A percentile compares a stretch with the other conserved stretches of the same genome.
Conservation (phyloP, 2,113 vertebrate genomes). For the Anhinga anhinga region DNA sequence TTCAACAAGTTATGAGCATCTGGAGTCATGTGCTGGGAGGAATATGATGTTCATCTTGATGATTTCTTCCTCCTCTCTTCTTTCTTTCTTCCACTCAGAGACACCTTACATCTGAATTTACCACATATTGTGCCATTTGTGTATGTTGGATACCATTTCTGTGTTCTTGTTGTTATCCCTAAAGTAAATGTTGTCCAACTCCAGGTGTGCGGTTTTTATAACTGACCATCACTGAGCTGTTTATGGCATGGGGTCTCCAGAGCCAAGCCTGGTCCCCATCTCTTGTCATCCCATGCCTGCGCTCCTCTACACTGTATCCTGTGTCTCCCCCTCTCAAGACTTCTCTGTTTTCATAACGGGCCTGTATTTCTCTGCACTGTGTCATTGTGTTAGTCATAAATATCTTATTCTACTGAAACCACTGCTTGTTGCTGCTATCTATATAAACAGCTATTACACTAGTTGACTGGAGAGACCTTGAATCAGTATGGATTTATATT, state of each 20-base stretch:
- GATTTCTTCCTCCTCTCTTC: background rate
- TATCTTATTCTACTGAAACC: background rate
- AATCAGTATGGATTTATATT: background rate
- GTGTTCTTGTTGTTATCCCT: background rate
- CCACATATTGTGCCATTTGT: rapidly evolving
- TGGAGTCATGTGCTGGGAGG: background rate
- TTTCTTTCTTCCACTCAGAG: background rate
- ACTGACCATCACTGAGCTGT: background rate
- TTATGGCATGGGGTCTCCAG: background rate
- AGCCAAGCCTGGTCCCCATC: background rate
- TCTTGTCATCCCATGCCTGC: background rate
- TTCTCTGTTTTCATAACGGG: background rate
- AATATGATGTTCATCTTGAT: background rate
- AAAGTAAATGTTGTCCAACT: background rate
- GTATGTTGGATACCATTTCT: background rate
- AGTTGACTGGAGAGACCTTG: background rate
- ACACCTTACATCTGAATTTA: background rate
- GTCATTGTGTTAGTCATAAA: background rate
- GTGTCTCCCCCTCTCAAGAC: background rate
- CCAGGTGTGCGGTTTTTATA: background rate
- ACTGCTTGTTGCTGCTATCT: background rate
- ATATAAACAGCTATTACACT: background rate
- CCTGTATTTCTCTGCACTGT: background rate
- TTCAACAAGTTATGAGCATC: background rate
- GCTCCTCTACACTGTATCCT: rapidly evolving